Evolutionary conservation across 2,888 invertebrate genomes (phyloP), one percentile per base, ranked within the genome.

Genomic region (Epiblema foenella): DNA sequence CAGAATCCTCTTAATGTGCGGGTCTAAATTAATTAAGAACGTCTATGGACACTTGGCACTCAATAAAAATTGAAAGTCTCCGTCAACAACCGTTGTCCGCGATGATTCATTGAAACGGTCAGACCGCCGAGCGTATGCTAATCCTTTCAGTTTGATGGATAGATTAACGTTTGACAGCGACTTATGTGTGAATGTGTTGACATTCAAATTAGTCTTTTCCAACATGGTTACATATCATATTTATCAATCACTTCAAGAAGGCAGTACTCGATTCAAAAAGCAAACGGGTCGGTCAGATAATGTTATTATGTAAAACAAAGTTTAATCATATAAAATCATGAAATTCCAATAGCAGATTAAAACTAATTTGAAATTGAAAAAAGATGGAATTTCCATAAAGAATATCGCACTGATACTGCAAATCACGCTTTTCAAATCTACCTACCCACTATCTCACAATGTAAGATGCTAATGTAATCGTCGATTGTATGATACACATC

Each of bases 401-500:
- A 49, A 57, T 42, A 63, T 20, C 33, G 46, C 20, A 18, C 51
- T n/a, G 37, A 58, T 59, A 65, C 39, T 57, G 60, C 63, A 46
- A 64, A 64, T 59, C 62, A 58, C 52, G 60, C 42, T 58, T 60
- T 73, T 65, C 65, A 54, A 57, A 73, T 63, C 68, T 59, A 49
- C 52, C 68, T 59, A 49, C 52, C 62, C 42, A 49, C 73, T 54
- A 60, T 58, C 64, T 62, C 54, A 49, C 57, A 68, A 68, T 64
- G 69, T 67, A 64, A 49, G 57, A 74, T 69, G 73, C 71, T 69
- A 85, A 85, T 81, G 79, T 82, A 87, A 85, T 83, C 77, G 78
- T 71, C 81, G 78, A 82, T 80, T 75, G 80, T 78, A 80, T 79
- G 78, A 84, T 83, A 85, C 83, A 84, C 83, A 83, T 82, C 76